Evolutionary conservation across 2,797 vertebrate species (phyloP).

Genomic region (Semaprochilodus insignis): DNA sequence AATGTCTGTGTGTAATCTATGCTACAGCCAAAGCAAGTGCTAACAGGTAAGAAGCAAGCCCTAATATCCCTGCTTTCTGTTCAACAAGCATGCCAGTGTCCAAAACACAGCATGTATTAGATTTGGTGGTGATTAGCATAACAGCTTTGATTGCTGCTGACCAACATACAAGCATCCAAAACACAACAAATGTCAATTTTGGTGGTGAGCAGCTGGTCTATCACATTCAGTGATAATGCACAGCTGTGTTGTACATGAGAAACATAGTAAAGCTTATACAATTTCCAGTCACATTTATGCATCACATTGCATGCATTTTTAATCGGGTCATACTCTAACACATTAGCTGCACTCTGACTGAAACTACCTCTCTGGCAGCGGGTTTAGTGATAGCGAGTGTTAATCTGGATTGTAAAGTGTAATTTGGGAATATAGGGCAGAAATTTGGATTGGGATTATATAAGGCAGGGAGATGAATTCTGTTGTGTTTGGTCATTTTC

Average conservation of each 20-base stretch:
- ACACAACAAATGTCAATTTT: too few relatives aligned
- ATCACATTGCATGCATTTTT: neutral
- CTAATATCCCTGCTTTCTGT: too few relatives aligned
- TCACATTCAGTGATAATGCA: neutral
- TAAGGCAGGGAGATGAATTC: constrained; percentile 70
- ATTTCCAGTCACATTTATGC: neutral
- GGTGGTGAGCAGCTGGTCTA: too few relatives aligned
- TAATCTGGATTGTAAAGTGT: constrained; percentile 41
- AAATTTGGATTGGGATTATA: constrained; percentile 56
- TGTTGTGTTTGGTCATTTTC: constrained; percentile 70
- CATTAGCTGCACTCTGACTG: neutral
- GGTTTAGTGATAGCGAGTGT: neutral
- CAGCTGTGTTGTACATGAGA: neutral
- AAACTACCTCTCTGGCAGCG: neutral
- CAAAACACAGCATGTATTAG: too few relatives aligned
- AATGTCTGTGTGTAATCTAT: neutral
- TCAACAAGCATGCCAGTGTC: too few relatives aligned
- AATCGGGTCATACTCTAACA: neutral
- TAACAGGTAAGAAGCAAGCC: neutral
- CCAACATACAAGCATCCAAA: too few relatives aligned
- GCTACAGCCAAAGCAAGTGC: neutral
- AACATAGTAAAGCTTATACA: neutral
- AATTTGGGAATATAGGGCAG: constrained; percentile 20
- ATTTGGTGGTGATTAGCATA: too few relatives aligned
- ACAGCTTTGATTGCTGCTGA: too few relatives aligned